phyloP scores from a whole-genome alignment of 2,797 vertebrate species.

The Pterois miles region DNA sequence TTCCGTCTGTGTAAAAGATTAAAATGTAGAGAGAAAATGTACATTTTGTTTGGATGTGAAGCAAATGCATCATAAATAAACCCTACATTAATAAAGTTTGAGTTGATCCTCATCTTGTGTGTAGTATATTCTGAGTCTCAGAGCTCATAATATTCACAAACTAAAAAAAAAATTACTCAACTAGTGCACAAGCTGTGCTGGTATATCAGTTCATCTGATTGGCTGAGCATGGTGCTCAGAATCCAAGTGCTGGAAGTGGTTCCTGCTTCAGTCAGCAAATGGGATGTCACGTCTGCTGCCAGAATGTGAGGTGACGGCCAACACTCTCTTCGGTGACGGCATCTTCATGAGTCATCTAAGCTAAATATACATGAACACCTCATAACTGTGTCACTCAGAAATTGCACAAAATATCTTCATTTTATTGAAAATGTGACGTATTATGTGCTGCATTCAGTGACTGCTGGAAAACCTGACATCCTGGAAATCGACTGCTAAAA shows the following conservation, averaged over 20 bases:
- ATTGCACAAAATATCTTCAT: not conserved
- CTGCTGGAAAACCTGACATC: not conserved
- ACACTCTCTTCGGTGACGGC: slow-evolving; percentile 35
- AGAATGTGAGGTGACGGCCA: slow-evolving; percentile 41
- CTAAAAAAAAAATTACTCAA: slow-evolving; percentile 14
- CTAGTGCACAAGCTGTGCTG: slow-evolving; percentile 22
- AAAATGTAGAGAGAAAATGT: not conserved
- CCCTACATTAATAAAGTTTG: not conserved
- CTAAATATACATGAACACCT: slow-evolving; percentile 5
- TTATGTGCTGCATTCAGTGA: not conserved
- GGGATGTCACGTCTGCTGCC: slow-evolving; percentile 45
- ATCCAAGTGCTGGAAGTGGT: slow-evolving; percentile 48
- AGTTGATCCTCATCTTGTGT: not conserved
- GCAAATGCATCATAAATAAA: not conserved
- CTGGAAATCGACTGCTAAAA: not conserved
- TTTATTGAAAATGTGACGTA: not conserved
- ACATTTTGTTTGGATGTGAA: not conserved
- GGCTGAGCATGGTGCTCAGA: slow-evolving; percentile 28
- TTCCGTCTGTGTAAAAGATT: slow-evolving; percentile 1
- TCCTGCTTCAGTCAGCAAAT: slow-evolving; percentile 64
- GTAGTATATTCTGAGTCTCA: not conserved
- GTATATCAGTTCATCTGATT: slow-evolving; percentile 34
- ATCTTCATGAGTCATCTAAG: slow-evolving; percentile 37
- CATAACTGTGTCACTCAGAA: not conserved
- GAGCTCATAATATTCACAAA: not conserved